Conservation (phyloP, 2,113 vertebrate genomes). For the Lepisosteus osseus region DNA sequence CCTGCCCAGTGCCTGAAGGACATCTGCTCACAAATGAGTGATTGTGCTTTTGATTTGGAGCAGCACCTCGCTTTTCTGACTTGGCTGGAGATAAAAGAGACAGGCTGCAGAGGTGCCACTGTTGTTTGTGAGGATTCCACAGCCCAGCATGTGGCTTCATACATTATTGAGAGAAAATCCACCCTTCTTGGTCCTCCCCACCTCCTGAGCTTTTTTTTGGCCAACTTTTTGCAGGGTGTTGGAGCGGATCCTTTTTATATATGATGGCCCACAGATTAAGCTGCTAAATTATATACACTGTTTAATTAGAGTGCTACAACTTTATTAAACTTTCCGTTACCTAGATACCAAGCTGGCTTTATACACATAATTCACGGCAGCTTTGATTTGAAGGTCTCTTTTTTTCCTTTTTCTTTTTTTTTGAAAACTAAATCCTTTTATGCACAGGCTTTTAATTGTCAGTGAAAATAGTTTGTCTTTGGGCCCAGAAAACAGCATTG, state of each 20-base stretch:
- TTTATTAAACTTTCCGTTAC: slow-evolving; percentile 70
- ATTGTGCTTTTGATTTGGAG: slow-evolving; percentile 60
- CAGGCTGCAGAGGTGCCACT: slow-evolving; percentile 48
- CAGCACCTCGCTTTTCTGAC: slow-evolving; percentile 53
- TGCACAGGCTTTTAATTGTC: slow-evolving; percentile 5
- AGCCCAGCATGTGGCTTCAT: slow-evolving; percentile 53
- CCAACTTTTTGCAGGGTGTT: slow-evolving; percentile 52
- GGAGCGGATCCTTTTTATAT: slow-evolving; percentile 48
- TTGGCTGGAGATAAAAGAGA: slow-evolving; percentile 62
- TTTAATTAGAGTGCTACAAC: slow-evolving; percentile 62
- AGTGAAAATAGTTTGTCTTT: slow-evolving; percentile 20
- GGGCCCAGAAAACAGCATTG: slow-evolving; percentile 10
- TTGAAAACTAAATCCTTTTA: slow-evolving; percentile 13
- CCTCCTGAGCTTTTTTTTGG: slow-evolving; percentile 44
- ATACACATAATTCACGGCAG: slow-evolving; percentile 30
- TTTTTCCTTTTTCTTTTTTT: slow-evolving; percentile 17
- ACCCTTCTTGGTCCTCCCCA: slow-evolving; percentile 34
- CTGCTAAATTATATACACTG: slow-evolving; percentile 63
- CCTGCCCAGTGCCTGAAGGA: slow-evolving; percentile 55
- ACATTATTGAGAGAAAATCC: slow-evolving; percentile 57
- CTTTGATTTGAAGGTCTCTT: slow-evolving; percentile 30
- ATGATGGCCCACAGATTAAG: slow-evolving; percentile 45
- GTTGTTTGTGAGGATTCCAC: slow-evolving; percentile 42
- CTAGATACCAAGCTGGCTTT: slow-evolving; percentile 48
- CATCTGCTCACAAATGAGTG: slow-evolving; percentile 63